phyloP scores from a whole-genome alignment of 2,888 invertebrate genomes.

The Tinea trinotella region DNA sequence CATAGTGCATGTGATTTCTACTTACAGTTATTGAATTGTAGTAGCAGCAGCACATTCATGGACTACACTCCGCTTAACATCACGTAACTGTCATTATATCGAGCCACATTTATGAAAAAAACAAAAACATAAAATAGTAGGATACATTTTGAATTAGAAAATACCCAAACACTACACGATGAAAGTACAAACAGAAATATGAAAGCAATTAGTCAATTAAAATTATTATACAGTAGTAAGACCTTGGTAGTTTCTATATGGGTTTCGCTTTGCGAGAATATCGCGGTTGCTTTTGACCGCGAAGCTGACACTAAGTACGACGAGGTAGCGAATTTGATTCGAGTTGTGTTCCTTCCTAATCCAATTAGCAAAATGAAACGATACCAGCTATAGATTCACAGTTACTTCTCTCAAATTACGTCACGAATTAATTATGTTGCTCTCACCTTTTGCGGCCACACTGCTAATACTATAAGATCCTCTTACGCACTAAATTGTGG shows the following conservation, averaged over 20 bases:
- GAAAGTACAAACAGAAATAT: no score
- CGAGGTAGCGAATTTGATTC: constrained; percentile 17
- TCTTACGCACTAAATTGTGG: constrained; percentile 2
- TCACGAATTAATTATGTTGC: constrained; percentile 18
- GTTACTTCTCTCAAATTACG: constrained; percentile 12
- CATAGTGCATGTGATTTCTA: no score
- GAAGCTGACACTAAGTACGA: constrained; percentile 9
- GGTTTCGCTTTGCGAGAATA: constrained; percentile 9
- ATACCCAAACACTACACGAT: no score
- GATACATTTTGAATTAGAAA: no score
- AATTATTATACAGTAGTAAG: not conserved
- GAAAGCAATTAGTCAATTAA: not conserved
- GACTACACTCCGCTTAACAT: no score
- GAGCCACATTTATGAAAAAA: no score
- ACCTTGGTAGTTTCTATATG: not conserved
- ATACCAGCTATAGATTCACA: constrained; percentile 11
- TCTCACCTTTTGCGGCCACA: constrained; percentile 18
- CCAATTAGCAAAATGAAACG: constrained; percentile 18
- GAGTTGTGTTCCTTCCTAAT: constrained; percentile 15
- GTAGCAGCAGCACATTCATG: no score
- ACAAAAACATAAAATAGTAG: no score
- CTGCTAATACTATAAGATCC: constrained; percentile 16
- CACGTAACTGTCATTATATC: no score
- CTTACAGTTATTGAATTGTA: no score
- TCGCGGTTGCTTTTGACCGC: constrained; percentile 14